Conservation (phyloP, 2,888 invertebrate genomes). For the Scaptomyza caliginosa region DNA sequence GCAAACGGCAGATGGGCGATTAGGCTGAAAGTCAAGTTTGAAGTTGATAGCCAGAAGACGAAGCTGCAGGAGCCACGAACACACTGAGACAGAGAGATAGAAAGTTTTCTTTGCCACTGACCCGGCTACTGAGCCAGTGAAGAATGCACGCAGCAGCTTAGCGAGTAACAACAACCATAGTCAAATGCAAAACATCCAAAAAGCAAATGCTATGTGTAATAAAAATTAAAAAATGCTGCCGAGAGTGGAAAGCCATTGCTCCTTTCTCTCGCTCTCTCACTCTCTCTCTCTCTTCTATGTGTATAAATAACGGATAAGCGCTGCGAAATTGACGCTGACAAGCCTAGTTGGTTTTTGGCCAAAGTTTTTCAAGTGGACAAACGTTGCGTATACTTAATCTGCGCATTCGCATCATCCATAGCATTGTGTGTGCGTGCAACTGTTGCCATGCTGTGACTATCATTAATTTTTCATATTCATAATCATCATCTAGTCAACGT, state of each 20-base stretch:
- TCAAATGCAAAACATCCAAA: conserved; percentile 71
- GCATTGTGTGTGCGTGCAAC: conserved; percentile 68
- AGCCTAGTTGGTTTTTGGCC: conserved; percentile 49
- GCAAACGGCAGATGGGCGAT: conserved; percentile 64
- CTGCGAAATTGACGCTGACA: conserved; percentile 76
- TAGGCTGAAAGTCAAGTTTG: conserved; percentile 61
- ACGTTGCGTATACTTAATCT: conserved; percentile 79
- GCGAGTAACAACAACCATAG: conserved; percentile 52
- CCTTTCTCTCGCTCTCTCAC: not conserved
- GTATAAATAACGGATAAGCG: conserved; percentile 73
- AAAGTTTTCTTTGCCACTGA: conserved; percentile 65
- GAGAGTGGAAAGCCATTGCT: conserved; percentile 59
- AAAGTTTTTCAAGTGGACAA: conserved; percentile 42
- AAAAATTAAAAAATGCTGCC: conserved; percentile 70
- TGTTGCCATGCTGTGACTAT: conserved; percentile 79
- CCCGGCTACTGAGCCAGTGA: conserved; percentile 74
- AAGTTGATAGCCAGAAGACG: conserved; percentile 52
- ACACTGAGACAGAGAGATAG: conserved; percentile 64
- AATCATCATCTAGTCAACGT: conserved; percentile 76
- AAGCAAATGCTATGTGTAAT: conserved; percentile 61
- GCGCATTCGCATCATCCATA: conserved; percentile 56
- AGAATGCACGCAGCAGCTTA: conserved; percentile 61
- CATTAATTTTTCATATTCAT: conserved; percentile 81
- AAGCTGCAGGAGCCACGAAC: conserved; percentile 18
- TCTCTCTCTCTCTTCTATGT: conserved; percentile 2